Base-by-base conservation (phyloP, 2,888 invertebrate genomes). In the Lymantria dispar region DNA sequence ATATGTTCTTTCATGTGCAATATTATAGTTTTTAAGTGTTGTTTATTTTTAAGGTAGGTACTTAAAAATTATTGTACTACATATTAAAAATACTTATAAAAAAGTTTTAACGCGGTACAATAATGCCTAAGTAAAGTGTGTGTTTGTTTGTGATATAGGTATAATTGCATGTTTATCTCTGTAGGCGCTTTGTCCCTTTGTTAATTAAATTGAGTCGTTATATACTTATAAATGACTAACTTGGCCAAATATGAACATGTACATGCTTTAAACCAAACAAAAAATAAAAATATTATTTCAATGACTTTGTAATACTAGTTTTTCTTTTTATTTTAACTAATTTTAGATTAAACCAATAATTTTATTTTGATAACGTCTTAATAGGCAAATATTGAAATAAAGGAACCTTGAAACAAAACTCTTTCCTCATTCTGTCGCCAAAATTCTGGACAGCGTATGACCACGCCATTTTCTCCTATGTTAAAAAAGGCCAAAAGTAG, bases 21-120 rank as follows among this genome's bases (percentile, higher is more conserved):
- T 66, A 52, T 45, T 53, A 40, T 40, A 14, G 47, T 50, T 54
- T 47, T 49, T 64, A 54, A 57, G 51, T 64, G 47, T 67, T 62
- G 51, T 47, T 42, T 48, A 36, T 10, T 40, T 36, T n/a, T 36
- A 22, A 37, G 14, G 8, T 10, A 37, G 14, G 8, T 10, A 15
- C 15, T n/a, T n/a, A 15, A 15, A 9, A 8, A 7, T 40, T 14
- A 8, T 14, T 40, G 8, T 40, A 15, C 8, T 8, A 40, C 8
- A 10, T 40, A 40, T 15, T 1, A 7, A 15, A 15, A 22, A 15
- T 1, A 15, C 3, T 40, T 9, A 12, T 22, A 12, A 12, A 38
- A 40, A 15, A 14, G 14, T 14, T 40, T 40, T 39, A 11, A 10
- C 10, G 15, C 14, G n/a, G 29, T 38, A 40, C n/a, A 30, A 7